Percentiles rank a stretch among this genome's conserved stretches.
Conservation (phyloP, 2,113 vertebrate species). For the Gasterosteus nipponicus region DNA sequence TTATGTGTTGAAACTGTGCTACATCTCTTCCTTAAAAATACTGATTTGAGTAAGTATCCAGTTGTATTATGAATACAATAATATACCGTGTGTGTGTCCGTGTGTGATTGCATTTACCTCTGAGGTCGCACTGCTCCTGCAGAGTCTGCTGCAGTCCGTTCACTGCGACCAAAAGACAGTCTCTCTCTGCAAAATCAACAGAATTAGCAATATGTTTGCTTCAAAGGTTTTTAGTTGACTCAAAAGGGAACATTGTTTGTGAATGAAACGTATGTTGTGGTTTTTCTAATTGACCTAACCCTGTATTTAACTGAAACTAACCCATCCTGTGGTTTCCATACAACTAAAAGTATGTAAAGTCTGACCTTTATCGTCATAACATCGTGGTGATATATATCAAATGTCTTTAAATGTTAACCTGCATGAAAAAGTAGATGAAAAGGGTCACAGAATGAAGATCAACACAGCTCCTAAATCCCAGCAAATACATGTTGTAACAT, state of each 20-base stretch:
- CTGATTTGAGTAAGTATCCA: background rate
- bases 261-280: background rate
- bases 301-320: background rate
- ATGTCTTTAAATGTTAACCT: background rate
- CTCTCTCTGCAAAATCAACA: slow-evolving; percentile 83
- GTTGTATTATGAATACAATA: background rate
- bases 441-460: background rate
- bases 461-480: too few species aligned
- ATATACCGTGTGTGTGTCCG: background rate
- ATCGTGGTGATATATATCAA: background rate
- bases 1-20: background rate
- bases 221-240: background rate
- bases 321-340: background rate
- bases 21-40: background rate
- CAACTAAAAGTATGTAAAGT: background rate
- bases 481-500: background rate
- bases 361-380: background rate
- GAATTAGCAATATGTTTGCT: background rate
- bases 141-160: slow-evolving; percentile 86
- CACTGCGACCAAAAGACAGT: slow-evolving; percentile 81
- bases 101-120: slow-evolving; percentile 80
- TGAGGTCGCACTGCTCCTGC: slow-evolving; percentile 87
- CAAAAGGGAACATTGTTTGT: background rate
- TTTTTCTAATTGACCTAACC: background rate
- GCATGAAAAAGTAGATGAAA: background rate